Conservation (phyloP, 2,113 vertebrate genomes). For the Rhinichthys klamathensis region DNA sequence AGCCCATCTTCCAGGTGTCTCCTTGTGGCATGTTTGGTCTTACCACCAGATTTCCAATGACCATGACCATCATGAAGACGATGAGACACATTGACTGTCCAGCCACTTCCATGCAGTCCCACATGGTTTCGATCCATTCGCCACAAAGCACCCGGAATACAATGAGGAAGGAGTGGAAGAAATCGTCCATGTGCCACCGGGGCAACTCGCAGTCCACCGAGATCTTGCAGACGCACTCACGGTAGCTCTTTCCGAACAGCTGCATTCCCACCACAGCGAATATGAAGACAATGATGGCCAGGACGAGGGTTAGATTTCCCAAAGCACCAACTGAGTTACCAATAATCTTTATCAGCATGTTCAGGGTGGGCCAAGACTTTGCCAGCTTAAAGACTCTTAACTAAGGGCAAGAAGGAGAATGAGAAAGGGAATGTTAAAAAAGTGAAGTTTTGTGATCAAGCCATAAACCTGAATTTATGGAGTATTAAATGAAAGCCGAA, state of each 20-base stretch:
- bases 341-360: constrained; percentile 99
- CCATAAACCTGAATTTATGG: background rate
- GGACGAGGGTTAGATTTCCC: constrained; percentile 92
- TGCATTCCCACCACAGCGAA: constrained; percentile 99
- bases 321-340: constrained; percentile 95
- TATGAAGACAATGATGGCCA: constrained; percentile 99
- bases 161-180: constrained; percentile 97
- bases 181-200: constrained; percentile 98
- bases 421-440: background rate
- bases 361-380: constrained; percentile 97
- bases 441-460: background rate
- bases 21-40: constrained; percentile 52
- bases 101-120: constrained; percentile 98
- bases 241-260: constrained; percentile 95
- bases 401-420: constrained; percentile 65
- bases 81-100: constrained; percentile 93
- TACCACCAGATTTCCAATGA: constrained; percentile 98
- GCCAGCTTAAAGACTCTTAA: constrained; percentile 97
- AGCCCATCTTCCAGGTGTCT: background rate
- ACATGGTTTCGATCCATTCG: constrained; percentile 99
- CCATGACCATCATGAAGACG: constrained; percentile 99
- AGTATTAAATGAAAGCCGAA: background rate
- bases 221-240: constrained; percentile 91
- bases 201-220: constrained; percentile 82
- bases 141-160: constrained; percentile 96